phyloP scores from a whole-genome alignment of 2,888 invertebrate species.

The Cosmorhoe ocellata region DNA sequence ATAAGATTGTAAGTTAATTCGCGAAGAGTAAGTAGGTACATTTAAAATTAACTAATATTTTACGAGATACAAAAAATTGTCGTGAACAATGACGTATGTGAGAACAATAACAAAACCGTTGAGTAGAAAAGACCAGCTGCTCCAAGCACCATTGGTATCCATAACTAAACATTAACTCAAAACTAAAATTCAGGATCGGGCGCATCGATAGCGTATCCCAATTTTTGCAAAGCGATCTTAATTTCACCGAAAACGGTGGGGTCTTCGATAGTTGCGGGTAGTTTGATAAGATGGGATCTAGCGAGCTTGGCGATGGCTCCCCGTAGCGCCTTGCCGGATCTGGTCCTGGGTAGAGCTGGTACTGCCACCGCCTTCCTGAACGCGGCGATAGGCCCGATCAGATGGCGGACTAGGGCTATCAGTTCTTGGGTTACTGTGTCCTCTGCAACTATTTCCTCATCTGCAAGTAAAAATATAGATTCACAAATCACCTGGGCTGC shows the following conservation, averaged over 20 bases:
- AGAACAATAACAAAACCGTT: no score
- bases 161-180: no score
- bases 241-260: constrained; percentile 91
- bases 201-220: constrained; percentile 88
- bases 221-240: constrained; percentile 87
- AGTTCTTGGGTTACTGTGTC: constrained; percentile 70
- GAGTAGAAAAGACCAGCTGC: no score
- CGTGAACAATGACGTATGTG: no score
- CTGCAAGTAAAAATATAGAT: constrained; percentile 39
- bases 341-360: constrained; percentile 91
- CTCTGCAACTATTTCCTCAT: constrained; percentile 74
- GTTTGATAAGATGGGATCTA: constrained; percentile 88
- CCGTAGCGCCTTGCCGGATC: constrained; percentile 87
- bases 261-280: constrained; percentile 95
- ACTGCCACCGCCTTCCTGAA: constrained; percentile 92
- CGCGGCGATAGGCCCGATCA: constrained; percentile 94
- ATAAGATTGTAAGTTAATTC: no score
- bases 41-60: no score
- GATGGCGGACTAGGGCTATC: constrained; percentile 68
- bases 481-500: no score
- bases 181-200: constrained; percentile 81
- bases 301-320: constrained; percentile 94
- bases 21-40: no score
- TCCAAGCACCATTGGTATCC: no score
- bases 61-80: no score